phyloP scores from a whole-genome alignment of 2,888 invertebrate species.

The Epistrophella euchroma region DNA sequence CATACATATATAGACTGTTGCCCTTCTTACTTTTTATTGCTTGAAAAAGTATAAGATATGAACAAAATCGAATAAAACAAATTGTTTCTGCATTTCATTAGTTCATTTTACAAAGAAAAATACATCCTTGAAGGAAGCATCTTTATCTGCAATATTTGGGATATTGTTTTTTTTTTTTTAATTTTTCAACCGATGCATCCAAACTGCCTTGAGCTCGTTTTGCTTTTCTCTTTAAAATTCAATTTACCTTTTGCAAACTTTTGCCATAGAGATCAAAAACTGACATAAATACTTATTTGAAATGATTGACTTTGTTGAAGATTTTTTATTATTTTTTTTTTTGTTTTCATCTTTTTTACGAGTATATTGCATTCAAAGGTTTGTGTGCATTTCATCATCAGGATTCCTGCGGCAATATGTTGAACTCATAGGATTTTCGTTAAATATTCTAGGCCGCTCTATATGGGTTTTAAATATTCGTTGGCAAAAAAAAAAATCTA shows the following conservation, averaged over 20 bases:
- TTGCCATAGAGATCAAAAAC: conserved; percentile 33
- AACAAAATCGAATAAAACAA: neutral
- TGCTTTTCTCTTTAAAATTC: conserved; percentile 1
- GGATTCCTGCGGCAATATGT: conserved; percentile 33
- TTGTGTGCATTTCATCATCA: conserved; percentile 37
- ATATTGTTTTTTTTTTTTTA: neutral
- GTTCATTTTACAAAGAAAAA: neutral
- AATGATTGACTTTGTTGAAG: conserved; percentile 16
- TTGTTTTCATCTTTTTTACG: conserved; percentile 15
- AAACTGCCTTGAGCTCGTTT: conserved; percentile 25
- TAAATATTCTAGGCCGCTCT: conserved; percentile 46
- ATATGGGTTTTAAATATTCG: neutral
- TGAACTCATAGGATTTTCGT: conserved; percentile 34
- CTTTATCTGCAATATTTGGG: neutral
- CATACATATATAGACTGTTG: neutral
- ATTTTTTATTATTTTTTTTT: neutral
- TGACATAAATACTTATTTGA: conserved; percentile 2
- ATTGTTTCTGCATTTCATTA: neutral
- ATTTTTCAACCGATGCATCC: conserved; percentile 8
- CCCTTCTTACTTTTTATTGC: conserved; percentile 12
- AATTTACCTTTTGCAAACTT: conserved; percentile 36
- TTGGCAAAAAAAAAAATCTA: too few species aligned
- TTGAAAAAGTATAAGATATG: neutral
- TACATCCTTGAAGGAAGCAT: conserved; percentile 21
- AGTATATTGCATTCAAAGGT: conserved; percentile 5